A percentile compares a stretch with the other conserved stretches of the same genome.
Evolutionary conservation across 2,797 vertebrate species (phyloP).

Genomic region (Mionectes olivaceus): DNA sequence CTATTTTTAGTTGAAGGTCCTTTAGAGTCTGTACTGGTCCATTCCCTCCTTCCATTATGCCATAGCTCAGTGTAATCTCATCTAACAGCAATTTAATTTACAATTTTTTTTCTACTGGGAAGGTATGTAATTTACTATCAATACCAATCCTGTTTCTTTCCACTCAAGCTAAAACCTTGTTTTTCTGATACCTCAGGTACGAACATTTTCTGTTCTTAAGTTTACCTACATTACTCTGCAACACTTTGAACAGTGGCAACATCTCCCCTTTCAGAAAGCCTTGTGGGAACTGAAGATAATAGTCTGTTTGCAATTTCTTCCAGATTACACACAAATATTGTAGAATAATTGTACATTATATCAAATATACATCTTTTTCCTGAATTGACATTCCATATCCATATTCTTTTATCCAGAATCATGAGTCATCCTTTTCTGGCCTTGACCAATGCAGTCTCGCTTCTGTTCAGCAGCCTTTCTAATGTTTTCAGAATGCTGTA

Average conservation of each 20-base stretch:
- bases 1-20: neutral
- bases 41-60: neutral
- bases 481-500: neutral
- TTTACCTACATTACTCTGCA: neutral
- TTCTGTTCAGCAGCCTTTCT: neutral
- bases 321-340: neutral
- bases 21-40: neutral
- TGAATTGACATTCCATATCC: neutral
- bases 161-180: neutral
- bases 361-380: neutral
- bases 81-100: slow-evolving; percentile 25
- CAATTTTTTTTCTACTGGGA: neutral
- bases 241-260: neutral
- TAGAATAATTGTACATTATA: neutral
- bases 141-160: slow-evolving; percentile 12
- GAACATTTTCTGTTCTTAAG: neutral
- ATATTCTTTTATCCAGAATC: neutral
- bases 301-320: neutral
- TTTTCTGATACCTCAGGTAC: slow-evolving; percentile 15
- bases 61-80: neutral
- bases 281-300: neutral
- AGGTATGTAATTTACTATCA: slow-evolving; percentile 24
- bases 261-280: neutral
- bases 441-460: neutral
- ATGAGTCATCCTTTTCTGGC: neutral